Base-by-base conservation (phyloP, 2,113 vertebrate genomes). In the Epinephelus cyanopodus region DNA sequence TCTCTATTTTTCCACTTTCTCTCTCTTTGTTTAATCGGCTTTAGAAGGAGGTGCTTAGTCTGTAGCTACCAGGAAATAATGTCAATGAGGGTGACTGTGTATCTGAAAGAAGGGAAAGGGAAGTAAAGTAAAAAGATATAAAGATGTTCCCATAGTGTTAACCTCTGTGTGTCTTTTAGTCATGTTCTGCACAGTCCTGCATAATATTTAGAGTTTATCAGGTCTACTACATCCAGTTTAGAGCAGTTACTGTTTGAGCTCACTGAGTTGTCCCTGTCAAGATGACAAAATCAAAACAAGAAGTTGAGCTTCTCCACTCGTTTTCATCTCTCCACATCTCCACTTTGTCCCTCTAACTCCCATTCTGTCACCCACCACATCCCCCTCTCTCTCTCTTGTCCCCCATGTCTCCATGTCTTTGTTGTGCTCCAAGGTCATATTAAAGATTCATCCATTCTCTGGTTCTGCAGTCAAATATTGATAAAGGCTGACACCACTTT, bases 391-490 rank as follows among this genome's bases (percentile, higher is more conserved):
- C 33, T 56, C 7, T 23, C 19, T 39, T 6, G 29, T 66, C 74
- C 77, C 69, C n/a, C 12, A n/a, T 81, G 72, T 87, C 66, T 88
- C 77, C 11, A 17, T 77, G 68, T 88, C 83, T 82, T 67, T 72
- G 69, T 77, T 70, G 62, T 60, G 81, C 78, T 86, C 61, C 89
- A 93, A 92, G 90, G 92, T 92, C 82, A 82, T 86, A 92, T 93
- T 93, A 93, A 93, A 86, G 86, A 90, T 93, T 93, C 86, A 92
- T 91, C 68, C 78, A 76, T 79, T 75, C 64, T 47, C 76, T 89
- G 79, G 84, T 85, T 86, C 77, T 81, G 81, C 84, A 86, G 86
- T 93, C 90, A 91, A 91, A 93, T 90, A 91, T 92, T 92, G 87
- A 91, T 93, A 88, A 82, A 89, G 74, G 65, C 78, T 93, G 90